phyloP scores from a whole-genome alignment of 2,797 vertebrate species.

The Oophaga sylvatica region DNA sequence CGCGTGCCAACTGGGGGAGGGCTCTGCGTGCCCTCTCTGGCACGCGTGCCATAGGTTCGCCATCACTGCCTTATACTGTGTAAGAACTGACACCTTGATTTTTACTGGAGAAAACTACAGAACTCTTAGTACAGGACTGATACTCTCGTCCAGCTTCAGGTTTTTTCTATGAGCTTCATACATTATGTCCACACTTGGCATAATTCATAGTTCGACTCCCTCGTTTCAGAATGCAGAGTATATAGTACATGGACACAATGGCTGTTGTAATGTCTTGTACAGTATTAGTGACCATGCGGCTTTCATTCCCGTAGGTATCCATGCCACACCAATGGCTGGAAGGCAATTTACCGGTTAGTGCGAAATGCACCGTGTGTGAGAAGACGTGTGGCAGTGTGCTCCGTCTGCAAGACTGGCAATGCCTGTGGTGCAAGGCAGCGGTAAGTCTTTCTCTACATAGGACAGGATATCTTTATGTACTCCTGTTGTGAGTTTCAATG shows the following conservation, averaged over 20 bases:
- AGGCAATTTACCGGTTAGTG: conserved; percentile 93
- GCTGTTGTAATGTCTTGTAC: not conserved
- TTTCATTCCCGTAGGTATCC: conserved; percentile 78
- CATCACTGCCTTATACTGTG: too few species aligned
- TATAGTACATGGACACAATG: not conserved
- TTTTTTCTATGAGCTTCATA: not conserved
- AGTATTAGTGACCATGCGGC: not conserved
- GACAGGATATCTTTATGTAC: not conserved
- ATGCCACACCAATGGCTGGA: conserved; percentile 99
- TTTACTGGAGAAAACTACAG: too few species aligned
- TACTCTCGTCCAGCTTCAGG: too few species aligned
- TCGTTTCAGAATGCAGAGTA: not conserved
- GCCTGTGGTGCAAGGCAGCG: conserved; percentile 97
- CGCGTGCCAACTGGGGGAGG: too few species aligned
- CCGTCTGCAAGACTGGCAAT: conserved; percentile 94
- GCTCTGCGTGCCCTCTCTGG: too few species aligned
- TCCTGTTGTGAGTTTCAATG: not conserved
- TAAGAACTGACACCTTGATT: too few species aligned
- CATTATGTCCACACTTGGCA: not conserved
- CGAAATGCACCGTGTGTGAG: conserved; percentile 91
- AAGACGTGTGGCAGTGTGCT: conserved; percentile 95
- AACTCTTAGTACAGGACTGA: too few species aligned
- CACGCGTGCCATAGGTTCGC: too few species aligned
- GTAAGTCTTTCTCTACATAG: conserved; percentile 75
- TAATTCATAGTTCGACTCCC: not conserved